Evolutionary conservation across 2,797 vertebrate genomes (phyloP).

Genomic region (Botia kubotai): DNA sequence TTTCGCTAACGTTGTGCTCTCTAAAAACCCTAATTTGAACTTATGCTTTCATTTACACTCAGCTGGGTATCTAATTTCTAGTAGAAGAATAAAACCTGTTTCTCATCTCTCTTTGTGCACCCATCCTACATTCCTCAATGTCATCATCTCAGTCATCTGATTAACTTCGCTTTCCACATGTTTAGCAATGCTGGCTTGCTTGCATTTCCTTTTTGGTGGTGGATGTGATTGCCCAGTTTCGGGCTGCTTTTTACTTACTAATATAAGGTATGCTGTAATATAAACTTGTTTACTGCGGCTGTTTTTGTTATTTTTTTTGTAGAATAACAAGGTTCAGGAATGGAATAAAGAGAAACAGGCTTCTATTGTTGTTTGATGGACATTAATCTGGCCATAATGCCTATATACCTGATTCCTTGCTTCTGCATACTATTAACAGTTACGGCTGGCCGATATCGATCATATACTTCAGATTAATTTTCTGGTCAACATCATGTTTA

Average conservation of each 20-base stretch:
- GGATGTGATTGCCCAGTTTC: background rate
- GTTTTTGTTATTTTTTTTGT: background rate
- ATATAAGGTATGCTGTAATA: slow-evolving; percentile 23
- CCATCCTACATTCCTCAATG: slow-evolving; percentile 51
- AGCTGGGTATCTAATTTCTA: slow-evolving; percentile 8
- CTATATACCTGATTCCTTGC: background rate
- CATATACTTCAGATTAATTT: too few relatives aligned
- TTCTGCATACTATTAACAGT: background rate
- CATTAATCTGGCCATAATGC: background rate
- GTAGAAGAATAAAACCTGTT: slow-evolving; percentile 1
- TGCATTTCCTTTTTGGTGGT: slow-evolving; percentile 36
- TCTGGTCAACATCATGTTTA: background rate
- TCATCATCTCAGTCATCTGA: slow-evolving; percentile 55
- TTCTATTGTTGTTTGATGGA: background rate
- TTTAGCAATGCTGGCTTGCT: slow-evolving; percentile 37
- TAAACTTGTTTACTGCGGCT: background rate
- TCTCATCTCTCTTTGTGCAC: slow-evolving; percentile 27
- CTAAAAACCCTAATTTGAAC: background rate
- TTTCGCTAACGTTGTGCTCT: slow-evolving; percentile 27
- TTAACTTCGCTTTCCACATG: slow-evolving; percentile 43
- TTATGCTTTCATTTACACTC: slow-evolving; percentile 16
- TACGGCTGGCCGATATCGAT: background rate
- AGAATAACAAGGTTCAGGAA: background rate
- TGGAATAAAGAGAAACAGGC: background rate
- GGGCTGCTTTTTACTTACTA: slow-evolving; percentile 22